Percentiles rank a stretch among this genome's conserved stretches.
Conservation (phyloP, 2,888 invertebrate species). For the Neelides folsomi region DNA sequence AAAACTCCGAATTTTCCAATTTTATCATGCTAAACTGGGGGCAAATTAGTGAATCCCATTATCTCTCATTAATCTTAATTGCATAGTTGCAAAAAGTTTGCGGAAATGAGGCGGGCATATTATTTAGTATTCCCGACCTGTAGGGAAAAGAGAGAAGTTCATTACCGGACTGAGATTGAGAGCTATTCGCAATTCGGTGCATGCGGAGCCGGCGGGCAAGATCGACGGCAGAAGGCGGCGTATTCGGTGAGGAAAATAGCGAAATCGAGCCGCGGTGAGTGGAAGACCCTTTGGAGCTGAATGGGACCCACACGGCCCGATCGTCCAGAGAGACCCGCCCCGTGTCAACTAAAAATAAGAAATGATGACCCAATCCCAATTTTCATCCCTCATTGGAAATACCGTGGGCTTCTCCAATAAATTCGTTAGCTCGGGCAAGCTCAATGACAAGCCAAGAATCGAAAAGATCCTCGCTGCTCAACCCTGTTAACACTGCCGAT, state of each 20-base stretch:
- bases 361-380: neutral
- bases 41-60: neutral
- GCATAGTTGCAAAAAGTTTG: neutral
- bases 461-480: constrained; percentile 33
- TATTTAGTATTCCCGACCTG: neutral
- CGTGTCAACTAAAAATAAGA: constrained; percentile 46
- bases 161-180: constrained; percentile 33
- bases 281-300: constrained; percentile 32
- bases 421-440: constrained; percentile 28
- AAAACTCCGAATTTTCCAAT: no score
- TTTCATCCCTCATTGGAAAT: neutral
- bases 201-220: constrained; percentile 32
- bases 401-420: constrained; percentile 20
- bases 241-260: constrained; percentile 28
- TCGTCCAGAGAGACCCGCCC: constrained; percentile 75
- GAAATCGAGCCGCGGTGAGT: constrained; percentile 33
- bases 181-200: constrained; percentile 29
- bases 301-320: constrained; percentile 71
- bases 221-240: constrained; percentile 31
- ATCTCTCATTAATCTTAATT: neutral
- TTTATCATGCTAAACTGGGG: neutral
- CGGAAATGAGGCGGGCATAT: neutral
- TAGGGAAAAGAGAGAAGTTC: neutral
- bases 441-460: constrained; percentile 33
- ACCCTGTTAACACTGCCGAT: constrained; percentile 33